Conservation (phyloP, 2,888 invertebrate species). For the Hyles lineata region DNA sequence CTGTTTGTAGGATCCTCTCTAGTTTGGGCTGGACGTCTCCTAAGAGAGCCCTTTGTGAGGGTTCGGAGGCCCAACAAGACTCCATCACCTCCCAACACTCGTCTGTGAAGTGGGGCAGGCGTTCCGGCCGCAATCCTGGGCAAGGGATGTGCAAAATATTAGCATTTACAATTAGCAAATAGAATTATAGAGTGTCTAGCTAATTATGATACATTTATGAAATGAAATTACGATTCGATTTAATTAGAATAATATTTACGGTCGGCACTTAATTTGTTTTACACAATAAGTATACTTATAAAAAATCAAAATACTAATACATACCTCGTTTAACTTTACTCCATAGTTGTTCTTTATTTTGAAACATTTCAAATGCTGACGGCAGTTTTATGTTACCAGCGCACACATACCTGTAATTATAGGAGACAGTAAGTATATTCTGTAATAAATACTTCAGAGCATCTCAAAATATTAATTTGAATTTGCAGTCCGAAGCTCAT, state of each 20-base stretch:
- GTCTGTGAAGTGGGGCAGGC: slow-evolving; percentile 89
- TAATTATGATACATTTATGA: too few relatives aligned
- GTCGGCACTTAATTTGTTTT: too few relatives aligned
- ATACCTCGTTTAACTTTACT: slow-evolving; percentile 92
- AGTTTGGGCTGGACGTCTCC: slow-evolving; percentile 91
- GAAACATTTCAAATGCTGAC: slow-evolving; percentile 91
- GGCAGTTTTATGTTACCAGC: slow-evolving; percentile 92
- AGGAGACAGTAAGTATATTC: too few relatives aligned
- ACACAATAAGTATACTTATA: too few relatives aligned
- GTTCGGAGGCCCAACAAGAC: slow-evolving; percentile 92
- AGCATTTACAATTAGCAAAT: too few relatives aligned
- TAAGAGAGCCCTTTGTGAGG: slow-evolving; percentile 89
- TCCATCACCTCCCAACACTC: slow-evolving; percentile 94
- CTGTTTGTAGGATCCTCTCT: slow-evolving; percentile 75
- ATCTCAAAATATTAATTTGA: too few relatives aligned
- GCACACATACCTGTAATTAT: slow-evolving; percentile 87
- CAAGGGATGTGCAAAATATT: background rate
- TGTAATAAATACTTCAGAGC: too few relatives aligned
- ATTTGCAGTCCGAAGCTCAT: too few relatives aligned
- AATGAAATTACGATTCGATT: too few relatives aligned
- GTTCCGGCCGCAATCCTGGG: slow-evolving; percentile 93
- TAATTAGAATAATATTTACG: too few relatives aligned
- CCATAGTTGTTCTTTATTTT: slow-evolving; percentile 95
- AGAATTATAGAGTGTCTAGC: too few relatives aligned
- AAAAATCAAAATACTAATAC: background rate